A percentile compares a stretch with the other conserved stretches of the same genome.
Evolutionary conservation across 2,888 invertebrate genomes (phyloP).

Genomic region (Iselma pallidipennis): DNA sequence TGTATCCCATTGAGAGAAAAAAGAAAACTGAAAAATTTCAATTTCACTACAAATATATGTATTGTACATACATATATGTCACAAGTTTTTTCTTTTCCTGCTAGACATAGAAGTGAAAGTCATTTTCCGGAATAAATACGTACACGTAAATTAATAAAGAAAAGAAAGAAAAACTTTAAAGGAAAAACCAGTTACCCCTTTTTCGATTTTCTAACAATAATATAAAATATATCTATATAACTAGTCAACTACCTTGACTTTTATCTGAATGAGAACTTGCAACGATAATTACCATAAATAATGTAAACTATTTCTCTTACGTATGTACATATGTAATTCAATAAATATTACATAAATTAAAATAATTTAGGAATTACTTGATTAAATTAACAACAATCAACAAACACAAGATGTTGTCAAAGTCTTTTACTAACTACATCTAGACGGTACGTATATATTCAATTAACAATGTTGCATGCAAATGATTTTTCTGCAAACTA

Average conservation of each 20-base stretch:
- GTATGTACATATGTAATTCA: background rate
- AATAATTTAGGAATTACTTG: background rate
- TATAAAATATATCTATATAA: conserved; percentile 13
- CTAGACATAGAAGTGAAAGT: background rate
- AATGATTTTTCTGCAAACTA: too few relatives aligned
- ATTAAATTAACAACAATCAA: background rate
- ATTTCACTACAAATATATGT: too few relatives aligned
- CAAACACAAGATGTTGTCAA: background rate
- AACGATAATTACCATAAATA: conserved; percentile 26
- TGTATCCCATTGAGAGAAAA: too few relatives aligned
- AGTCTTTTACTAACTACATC: too few relatives aligned
- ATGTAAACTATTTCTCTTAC: conserved; percentile 19
- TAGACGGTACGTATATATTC: too few relatives aligned
- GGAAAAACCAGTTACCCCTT: conserved; percentile 24
- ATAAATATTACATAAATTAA: background rate
- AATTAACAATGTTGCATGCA: too few relatives aligned
- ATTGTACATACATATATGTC: too few relatives aligned
- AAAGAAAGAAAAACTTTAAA: background rate
- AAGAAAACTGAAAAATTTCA: too few relatives aligned
- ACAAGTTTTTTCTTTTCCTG: background rate
- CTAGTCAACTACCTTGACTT: conserved; percentile 34
- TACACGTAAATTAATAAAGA: background rate
- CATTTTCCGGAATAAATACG: background rate
- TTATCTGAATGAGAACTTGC: conserved; percentile 33
- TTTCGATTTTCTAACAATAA: conserved; percentile 22